These are phyloP conservation scores for Nephrocerus scutellatus DNA, from an alignment of 2,888 invertebrate genomes.

Conservation along the genomic window DNA sequence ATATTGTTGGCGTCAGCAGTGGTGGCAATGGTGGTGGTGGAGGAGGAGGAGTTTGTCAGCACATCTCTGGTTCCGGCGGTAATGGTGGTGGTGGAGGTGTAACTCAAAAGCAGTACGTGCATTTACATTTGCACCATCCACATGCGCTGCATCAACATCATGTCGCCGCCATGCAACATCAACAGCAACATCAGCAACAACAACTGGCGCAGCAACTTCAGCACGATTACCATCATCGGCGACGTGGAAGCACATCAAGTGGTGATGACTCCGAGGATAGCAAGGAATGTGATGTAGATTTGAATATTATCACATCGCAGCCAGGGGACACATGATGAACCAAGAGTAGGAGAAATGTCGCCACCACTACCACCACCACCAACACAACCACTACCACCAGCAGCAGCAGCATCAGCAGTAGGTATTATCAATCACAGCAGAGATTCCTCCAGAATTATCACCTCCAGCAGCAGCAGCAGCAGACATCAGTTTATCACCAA, in stretches of 20 bases:
- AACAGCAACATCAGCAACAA: conserved; percentile 24
- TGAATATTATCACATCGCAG: conserved; percentile 28
- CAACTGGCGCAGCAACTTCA: conserved; percentile 26
- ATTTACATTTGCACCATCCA: conserved; percentile 28
- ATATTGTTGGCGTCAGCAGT: conserved; percentile 20
- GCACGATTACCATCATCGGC: conserved; percentile 31
- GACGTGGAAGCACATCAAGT: conserved; percentile 46
- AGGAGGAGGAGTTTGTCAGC: conserved; percentile 24
- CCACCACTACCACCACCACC: conserved; percentile 15
- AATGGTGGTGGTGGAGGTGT: neutral
- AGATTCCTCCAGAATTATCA: conserved; percentile 18
- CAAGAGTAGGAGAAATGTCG: conserved; percentile 13
- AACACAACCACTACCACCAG: conserved; percentile 14
- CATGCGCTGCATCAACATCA: conserved; percentile 22
- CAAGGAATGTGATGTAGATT: conserved; percentile 46
- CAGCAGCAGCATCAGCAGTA: conserved; percentile 16
- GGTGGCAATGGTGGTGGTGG: conserved; percentile 21
- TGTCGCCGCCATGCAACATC: conserved; percentile 4
- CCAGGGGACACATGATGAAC: conserved; percentile 13
- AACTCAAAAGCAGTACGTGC: conserved; percentile 18
- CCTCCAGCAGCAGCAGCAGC: conserved; percentile 28
- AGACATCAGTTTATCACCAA: too few relatives aligned
- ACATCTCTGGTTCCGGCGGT: conserved; percentile 23
- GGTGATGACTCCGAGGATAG: conserved; percentile 47
- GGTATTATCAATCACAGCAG: conserved; percentile 16